Evolutionary conservation across 1,140 invertebrate species (phyloP).

Genomic region (Rhizoglyphus robini): DNA sequence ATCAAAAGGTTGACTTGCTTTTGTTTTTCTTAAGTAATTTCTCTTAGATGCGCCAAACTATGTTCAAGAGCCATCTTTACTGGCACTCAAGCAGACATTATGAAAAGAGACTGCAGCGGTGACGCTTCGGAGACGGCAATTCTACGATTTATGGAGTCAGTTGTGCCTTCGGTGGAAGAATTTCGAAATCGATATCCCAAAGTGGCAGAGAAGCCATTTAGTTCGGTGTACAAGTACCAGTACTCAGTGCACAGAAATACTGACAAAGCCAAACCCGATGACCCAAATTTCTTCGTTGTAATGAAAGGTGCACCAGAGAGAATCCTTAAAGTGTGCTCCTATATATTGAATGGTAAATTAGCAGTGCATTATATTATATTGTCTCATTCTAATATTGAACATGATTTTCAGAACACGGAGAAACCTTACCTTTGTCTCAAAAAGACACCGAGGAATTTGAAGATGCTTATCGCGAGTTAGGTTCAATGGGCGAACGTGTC

Average conservation of each 20-base stretch:
- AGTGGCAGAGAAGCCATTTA: slow-evolving; percentile 34
- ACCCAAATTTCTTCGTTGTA: slow-evolving; percentile 20
- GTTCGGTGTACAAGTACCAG: slow-evolving; percentile 7
- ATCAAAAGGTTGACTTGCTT: no score
- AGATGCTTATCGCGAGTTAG: slow-evolving; percentile 38
- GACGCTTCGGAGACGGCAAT: slow-evolving; percentile 32
- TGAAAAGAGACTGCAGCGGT: slow-evolving; percentile 20
- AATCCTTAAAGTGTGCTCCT: slow-evolving; percentile 53
- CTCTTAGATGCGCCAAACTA: slow-evolving; percentile 1
- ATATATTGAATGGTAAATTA: slow-evolving; percentile 86
- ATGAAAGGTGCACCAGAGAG: slow-evolving; percentile 31
- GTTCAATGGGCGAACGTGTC: slow-evolving; percentile 33
- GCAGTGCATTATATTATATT: not conserved
- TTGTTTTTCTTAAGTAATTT: no score
- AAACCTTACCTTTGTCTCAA: slow-evolving; percentile 35
- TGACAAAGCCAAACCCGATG: not conserved
- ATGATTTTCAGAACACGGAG: slow-evolving; percentile 29
- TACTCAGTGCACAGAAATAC: not conserved
- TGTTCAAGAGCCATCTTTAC: slow-evolving; percentile 5
- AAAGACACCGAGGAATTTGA: slow-evolving; percentile 39
- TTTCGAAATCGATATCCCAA: slow-evolving; percentile 27
- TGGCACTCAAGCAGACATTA: not conserved
- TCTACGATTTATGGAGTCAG: slow-evolving; percentile 30
- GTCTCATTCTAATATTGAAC: not conserved
- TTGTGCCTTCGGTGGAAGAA: slow-evolving; percentile 21